phyloP scores from a whole-genome alignment of 1,140 invertebrate species.

The Lepeophtheirus salmonis region DNA sequence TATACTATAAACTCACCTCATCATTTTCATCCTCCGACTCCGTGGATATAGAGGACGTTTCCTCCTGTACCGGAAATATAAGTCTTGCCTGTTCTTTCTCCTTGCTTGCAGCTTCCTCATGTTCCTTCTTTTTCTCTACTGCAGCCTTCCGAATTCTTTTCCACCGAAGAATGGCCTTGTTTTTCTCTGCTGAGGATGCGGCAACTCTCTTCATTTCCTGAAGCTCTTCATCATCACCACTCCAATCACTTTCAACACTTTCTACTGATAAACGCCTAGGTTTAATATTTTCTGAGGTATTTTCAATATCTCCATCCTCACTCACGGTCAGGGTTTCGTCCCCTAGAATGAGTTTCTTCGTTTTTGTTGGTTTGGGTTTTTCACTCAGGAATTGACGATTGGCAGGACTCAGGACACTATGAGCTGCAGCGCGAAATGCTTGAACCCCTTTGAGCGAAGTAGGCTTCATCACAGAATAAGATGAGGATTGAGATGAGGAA shows the following conservation, averaged over 20 bases:
- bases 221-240: neutral
- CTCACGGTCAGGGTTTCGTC: slow-evolving; percentile 1
- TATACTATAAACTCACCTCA: neutral
- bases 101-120: neutral
- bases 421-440: slow-evolving; percentile 4
- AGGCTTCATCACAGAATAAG: neutral
- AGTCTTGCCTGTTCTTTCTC: neutral
- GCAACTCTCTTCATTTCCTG: neutral
- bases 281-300: neutral
- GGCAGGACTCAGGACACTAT: slow-evolving; percentile 12
- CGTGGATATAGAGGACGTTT: neutral
- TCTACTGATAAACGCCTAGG: neutral
- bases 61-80: neutral
- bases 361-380: neutral
- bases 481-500: neutral
- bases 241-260: neutral
- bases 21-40: neutral
- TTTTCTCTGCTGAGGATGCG: neutral
- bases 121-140: neutral
- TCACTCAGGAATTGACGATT: neutral
- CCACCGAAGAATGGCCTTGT: neutral
- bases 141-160: neutral
- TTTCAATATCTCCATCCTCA: slow-evolving; percentile 1
- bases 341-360: neutral
- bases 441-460: slow-evolving; percentile 3